Base-by-base conservation (phyloP, 2,113 vertebrate genomes). In the Nerophis lumbriciformis region DNA sequence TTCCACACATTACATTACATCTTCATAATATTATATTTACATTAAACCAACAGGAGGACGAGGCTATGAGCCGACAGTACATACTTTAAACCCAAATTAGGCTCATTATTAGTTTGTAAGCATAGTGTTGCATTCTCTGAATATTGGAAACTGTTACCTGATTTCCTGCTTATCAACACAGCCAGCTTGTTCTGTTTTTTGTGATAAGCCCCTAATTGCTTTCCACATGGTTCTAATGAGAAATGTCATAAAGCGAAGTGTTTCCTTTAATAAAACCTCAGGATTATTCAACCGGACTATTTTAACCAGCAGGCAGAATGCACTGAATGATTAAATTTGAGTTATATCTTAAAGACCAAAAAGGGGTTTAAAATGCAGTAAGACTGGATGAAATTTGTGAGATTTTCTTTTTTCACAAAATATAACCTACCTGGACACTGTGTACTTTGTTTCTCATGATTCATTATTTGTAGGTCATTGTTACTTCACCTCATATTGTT, bases 161-260 rank as follows among this genome's bases (percentile, higher is more conserved):
- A 92, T 89, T 87, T 90, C 82, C 79, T 87, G 83, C 92, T 94
- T 95, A 94, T 94, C 93, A 91, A 83, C 88, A 85, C 77, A 90
- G 85, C 83, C 92, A 95, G 92, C 89, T 93, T 92, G 88, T 90
- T 82, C 88, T 86, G 90, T 92, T 88, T 83, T 81, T 81, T 87
- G 90, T 92, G 92, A 90, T 36, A 68, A 85, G 67, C 57, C 83
- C 88, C 91, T 93, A 94, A 94, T 93, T 94, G 89, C 89, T 87
- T 93, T 88, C 89, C 88, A 91, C 79, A 0, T 92, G 90, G 90
- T 89, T 80, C 91, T 94, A 95, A 94, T 93, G 92, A 92, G 88
- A 92, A 93, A 90, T 93, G 91, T 93, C 91, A 91, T 90, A 88
- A 82, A 86, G 84, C 72, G 53, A 59, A 72, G 39, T 8, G n/a